Evolutionary conservation across 2,888 invertebrate genomes (phyloP).

Genomic region (Serrognathus titanus): DNA sequence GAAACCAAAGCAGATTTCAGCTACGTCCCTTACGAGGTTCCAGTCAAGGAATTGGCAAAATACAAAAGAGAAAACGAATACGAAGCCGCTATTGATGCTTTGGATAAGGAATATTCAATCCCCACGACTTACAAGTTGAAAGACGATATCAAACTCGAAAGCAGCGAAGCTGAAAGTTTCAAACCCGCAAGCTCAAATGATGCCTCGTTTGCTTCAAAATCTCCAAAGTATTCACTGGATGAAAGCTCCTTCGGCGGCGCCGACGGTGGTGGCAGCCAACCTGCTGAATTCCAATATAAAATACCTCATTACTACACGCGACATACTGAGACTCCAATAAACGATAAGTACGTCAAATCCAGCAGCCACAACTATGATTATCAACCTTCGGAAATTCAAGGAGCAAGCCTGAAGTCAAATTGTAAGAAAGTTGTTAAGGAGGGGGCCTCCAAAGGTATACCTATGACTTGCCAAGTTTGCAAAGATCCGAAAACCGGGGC

Average conservation of each 20-base stretch:
- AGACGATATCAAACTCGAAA: slow-evolving; percentile 3
- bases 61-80: slow-evolving; percentile 4
- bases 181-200: neutral
- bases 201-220: neutral
- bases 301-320: slow-evolving; percentile 23
- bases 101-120: slow-evolving; percentile 16
- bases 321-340: slow-evolving; percentile 32
- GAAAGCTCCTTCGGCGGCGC: neutral
- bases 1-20: slow-evolving; percentile 36
- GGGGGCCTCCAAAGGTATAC: slow-evolving; percentile 35
- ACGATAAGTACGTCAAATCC: slow-evolving; percentile 48
- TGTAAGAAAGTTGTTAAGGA: slow-evolving; percentile 63
- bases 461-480: slow-evolving; percentile 56
- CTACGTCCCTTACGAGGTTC: slow-evolving; percentile 38
- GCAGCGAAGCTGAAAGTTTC: neutral
- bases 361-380: slow-evolving; percentile 20
- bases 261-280: neutral
- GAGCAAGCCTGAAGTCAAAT: slow-evolving; percentile 39
- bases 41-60: slow-evolving; percentile 27
- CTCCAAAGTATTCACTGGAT: neutral
- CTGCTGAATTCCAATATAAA: neutral
- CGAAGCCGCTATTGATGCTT: slow-evolving; percentile 11
- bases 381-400: neutral
- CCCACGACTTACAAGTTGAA: slow-evolving; percentile 14
- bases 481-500: slow-evolving; percentile 54